Evolutionary conservation across 2,113 vertebrate species (phyloP).

Genomic region (Hippocampus guttulatus): DNA sequence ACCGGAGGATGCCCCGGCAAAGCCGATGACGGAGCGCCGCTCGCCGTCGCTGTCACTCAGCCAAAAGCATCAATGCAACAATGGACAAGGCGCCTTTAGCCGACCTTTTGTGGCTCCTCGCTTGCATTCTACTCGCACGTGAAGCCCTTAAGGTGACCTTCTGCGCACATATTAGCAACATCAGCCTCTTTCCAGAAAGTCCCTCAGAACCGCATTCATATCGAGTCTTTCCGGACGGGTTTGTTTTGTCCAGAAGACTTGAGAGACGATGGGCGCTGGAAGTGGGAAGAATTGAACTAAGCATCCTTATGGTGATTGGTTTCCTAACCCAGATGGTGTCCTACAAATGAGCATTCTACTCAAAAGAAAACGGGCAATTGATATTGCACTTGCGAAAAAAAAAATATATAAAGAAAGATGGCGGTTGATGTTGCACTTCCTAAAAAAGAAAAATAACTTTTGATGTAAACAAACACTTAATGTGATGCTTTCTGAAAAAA

Average conservation of each 20-base stretch:
- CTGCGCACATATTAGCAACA: not conserved
- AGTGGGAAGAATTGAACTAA: too few species aligned
- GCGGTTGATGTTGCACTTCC: too few species aligned
- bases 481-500: too few species aligned
- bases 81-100: slow-evolving; percentile 25
- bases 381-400: too few species aligned
- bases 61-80: slow-evolving; percentile 40
- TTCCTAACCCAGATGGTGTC: too few species aligned
- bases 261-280: not conserved
- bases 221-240: not conserved
- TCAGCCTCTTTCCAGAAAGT: not conserved
- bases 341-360: too few species aligned
- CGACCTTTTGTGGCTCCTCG: not conserved
- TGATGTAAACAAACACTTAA: too few species aligned
- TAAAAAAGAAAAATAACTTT: too few species aligned
- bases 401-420: too few species aligned
- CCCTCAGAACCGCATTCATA: not conserved
- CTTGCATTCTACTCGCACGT: not conserved
- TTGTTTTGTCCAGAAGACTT: not conserved
- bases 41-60: slow-evolving; percentile 42
- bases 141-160: not conserved
- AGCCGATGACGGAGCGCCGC: slow-evolving; percentile 62
- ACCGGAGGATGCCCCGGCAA: slow-evolving; percentile 51
- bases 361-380: too few species aligned
- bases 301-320: too few species aligned